Evolutionary conservation across 2,797 vertebrate genomes (phyloP).

Genomic region (Gobio occitaniae): DNA sequence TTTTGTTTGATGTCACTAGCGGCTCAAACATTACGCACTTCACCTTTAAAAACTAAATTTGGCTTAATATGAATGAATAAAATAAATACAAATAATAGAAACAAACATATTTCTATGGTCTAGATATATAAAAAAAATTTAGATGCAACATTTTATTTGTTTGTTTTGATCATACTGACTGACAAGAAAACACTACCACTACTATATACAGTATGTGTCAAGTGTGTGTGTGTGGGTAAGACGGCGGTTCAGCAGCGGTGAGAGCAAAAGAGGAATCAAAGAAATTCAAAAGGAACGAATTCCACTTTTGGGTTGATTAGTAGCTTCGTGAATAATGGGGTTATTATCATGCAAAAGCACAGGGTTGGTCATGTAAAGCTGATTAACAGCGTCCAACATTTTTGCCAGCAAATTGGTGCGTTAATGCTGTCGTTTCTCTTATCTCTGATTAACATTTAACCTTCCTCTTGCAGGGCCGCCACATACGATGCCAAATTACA

Average conservation of each 20-base stretch:
- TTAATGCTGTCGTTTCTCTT: constrained; percentile 73
- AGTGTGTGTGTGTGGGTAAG: neutral
- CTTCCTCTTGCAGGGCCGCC: constrained; percentile 62
- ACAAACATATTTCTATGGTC: neutral
- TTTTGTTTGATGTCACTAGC: neutral
- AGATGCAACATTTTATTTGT: neutral
- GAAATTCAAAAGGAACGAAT: constrained; percentile 69
- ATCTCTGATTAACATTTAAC: constrained; percentile 83
- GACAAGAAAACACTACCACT: neutral
- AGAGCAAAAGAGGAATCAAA: constrained; percentile 60
- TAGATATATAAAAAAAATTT: no score
- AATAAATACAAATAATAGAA: neutral
- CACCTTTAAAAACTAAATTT: neutral
- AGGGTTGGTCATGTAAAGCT: constrained; percentile 76
- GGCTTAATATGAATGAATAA: neutral
- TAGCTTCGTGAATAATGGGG: constrained; percentile 77
- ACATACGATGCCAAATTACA: constrained; percentile 61
- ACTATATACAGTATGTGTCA: no score
- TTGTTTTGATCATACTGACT: neutral
- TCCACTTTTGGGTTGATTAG: constrained; percentile 80
- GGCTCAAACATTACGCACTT: neutral
- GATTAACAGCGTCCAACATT: constrained; percentile 77
- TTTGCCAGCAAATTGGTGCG: constrained; percentile 74
- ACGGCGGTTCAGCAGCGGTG: constrained; percentile 45
- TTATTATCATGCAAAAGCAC: constrained; percentile 82